A percentile compares a stretch with the other conserved stretches of the same genome.
phyloP scores from a whole-genome alignment of 2,888 invertebrate genomes.

The Coenonympha glycerion region DNA sequence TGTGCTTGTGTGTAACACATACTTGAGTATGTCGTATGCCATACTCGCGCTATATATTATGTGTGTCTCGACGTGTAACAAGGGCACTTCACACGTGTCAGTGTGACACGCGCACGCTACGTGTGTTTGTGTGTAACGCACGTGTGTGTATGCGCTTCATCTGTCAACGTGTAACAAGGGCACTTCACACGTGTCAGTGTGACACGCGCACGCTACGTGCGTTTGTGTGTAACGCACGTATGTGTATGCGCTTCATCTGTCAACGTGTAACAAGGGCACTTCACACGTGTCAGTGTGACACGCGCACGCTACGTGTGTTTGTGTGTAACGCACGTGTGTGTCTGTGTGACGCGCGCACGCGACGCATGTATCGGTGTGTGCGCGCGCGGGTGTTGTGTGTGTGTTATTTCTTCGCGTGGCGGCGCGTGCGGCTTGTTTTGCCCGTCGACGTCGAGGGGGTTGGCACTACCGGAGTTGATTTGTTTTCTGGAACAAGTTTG shows the following conservation, averaged over 20 bases:
- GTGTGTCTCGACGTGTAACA: neutral
- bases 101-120: neutral
- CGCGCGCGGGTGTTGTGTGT: neutral
- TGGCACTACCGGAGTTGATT: conserved; percentile 55
- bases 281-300: neutral
- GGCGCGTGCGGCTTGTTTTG: conserved; percentile 67
- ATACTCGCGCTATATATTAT: too few species aligned
- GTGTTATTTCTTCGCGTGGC: conserved; percentile 34
- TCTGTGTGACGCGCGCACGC: neutral
- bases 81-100: neutral
- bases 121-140: neutral
- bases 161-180: neutral
- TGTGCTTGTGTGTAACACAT: neutral
- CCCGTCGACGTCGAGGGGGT: conserved; percentile 69
- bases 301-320: neutral
- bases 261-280: neutral
- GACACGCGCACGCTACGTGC: neutral
- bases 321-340: neutral
- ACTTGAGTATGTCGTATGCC: too few species aligned
- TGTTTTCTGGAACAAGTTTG: conserved; percentile 44
- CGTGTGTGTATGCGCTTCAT: too few species aligned
- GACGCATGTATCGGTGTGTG: neutral
- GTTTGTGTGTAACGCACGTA: neutral
- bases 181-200: neutral
- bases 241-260: neutral